phyloP scores from a whole-genome alignment of 2,888 invertebrate genomes.

The Acleris cristana region DNA sequence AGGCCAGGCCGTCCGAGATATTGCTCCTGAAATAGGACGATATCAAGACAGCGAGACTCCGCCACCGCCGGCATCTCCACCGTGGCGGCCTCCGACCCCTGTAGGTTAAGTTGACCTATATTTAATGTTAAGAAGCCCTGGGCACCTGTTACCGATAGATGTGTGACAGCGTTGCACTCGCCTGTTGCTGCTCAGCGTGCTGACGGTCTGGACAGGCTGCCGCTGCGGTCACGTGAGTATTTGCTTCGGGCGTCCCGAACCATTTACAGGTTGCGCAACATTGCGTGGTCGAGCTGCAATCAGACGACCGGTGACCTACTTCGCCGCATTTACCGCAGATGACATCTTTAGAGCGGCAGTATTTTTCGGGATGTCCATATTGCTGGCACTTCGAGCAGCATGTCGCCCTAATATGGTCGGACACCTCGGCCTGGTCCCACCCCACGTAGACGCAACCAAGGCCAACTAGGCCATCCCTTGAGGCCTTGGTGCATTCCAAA shows the following conservation, averaged over 20 bases:
- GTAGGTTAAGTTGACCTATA: conserved; percentile 31
- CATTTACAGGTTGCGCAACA: conserved; percentile 46
- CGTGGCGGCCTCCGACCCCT: conserved; percentile 28
- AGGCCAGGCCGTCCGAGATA: background rate
- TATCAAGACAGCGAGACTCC: conserved; percentile 17
- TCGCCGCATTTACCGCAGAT: conserved; percentile 44
- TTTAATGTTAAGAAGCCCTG: background rate
- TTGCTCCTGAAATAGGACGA: conserved; percentile 38
- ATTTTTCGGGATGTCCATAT: conserved; percentile 50
- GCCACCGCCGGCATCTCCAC: conserved; percentile 22
- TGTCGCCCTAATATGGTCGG: conserved; percentile 35
- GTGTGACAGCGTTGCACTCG: background rate
- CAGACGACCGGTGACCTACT: conserved; percentile 29
- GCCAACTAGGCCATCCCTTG: background rate
- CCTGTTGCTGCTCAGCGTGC: conserved; percentile 37
- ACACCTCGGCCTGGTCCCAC: conserved; percentile 28
- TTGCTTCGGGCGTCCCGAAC: conserved; percentile 15
- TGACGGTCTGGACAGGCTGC: conserved; percentile 39
- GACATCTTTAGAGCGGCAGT: conserved; percentile 34
- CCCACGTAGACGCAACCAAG: conserved; percentile 35
- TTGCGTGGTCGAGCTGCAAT: conserved; percentile 14
- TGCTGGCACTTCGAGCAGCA: conserved; percentile 50
- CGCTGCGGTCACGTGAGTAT: conserved; percentile 39
- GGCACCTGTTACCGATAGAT: no score
- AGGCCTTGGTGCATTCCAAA: conserved; percentile 34